Conservation (phyloP, 2,797 vertebrate genomes). For the Hypotaenidia okinawae region DNA sequence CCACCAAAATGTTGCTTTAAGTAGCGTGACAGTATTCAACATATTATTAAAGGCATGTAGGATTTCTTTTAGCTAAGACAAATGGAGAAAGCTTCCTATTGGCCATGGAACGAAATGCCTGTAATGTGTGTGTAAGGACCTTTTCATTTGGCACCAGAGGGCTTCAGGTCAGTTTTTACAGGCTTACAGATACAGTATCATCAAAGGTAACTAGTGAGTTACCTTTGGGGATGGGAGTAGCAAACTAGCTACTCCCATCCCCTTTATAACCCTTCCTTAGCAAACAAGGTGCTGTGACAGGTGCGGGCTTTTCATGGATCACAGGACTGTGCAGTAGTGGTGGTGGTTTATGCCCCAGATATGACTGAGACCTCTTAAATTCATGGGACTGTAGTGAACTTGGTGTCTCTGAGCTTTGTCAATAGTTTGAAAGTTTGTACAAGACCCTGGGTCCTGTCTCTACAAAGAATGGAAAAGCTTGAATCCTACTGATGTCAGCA, state of each 20-base stretch:
- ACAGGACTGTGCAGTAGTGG: not conserved
- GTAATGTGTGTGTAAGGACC: not conserved
- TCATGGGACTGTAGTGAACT: not conserved
- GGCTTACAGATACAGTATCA: not conserved
- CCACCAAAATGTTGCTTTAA: rapidly evolving
- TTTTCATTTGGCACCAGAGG: not conserved
- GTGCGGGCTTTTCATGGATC: not conserved
- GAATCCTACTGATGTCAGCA: not conserved
- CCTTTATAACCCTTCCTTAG: not conserved
- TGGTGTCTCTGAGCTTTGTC: not conserved
- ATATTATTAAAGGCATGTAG: not conserved
- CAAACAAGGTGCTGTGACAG: not conserved
- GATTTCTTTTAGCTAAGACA: not conserved
- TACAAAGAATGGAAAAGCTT: rapidly evolving
- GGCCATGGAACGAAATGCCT: not conserved
- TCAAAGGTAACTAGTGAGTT: not conserved
- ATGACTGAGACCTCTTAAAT: not conserved
- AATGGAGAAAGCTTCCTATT: not conserved
- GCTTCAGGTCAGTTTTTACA: not conserved
- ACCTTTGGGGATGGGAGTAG: no score
- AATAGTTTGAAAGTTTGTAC: not conserved
- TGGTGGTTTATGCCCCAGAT: not conserved
- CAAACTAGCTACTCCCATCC: not conserved
- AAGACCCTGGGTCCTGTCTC: not conserved
- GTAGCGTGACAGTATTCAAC: not conserved